A percentile compares a stretch with the other conserved stretches of the same genome.
These are phyloP conservation scores for Cataglyphis cursor DNA, from an alignment of 2,888 invertebrate genomes.

Conservation along the genomic window DNA sequence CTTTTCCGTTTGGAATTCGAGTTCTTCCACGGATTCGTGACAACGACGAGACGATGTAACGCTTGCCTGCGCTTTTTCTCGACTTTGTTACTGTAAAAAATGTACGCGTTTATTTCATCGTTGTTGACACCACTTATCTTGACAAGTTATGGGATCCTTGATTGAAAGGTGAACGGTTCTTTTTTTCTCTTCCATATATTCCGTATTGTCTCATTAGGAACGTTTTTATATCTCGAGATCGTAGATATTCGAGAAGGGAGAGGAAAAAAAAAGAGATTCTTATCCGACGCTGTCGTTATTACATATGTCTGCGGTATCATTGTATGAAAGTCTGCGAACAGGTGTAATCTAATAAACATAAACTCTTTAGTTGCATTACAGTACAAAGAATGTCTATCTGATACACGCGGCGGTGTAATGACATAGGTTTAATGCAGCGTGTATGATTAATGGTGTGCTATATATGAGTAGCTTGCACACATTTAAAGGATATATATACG, in stretches of 20 bases:
- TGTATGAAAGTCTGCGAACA: slow-evolving; percentile 18
- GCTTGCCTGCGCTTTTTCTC: slow-evolving; percentile 21
- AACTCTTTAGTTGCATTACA: slow-evolving; percentile 46
- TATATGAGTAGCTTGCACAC: slow-evolving; percentile 36
- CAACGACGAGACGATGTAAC: slow-evolving; percentile 44
- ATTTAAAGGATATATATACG: slow-evolving; percentile 50
- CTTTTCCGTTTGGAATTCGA: slow-evolving; percentile 67
- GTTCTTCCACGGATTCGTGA: slow-evolving; percentile 58
- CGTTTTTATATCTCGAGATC: slow-evolving; percentile 15
- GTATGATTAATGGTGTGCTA: slow-evolving; percentile 50
- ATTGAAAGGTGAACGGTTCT: slow-evolving; percentile 4
- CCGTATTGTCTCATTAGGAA: background rate
- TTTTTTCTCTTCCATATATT: background rate
- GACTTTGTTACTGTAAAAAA: slow-evolving; percentile 19
- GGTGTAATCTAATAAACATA: slow-evolving; percentile 52
- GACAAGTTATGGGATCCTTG: background rate
- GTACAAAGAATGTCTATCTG: slow-evolving; percentile 51
- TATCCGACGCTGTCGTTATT: slow-evolving; percentile 31
- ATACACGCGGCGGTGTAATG: slow-evolving; percentile 50
- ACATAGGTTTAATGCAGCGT: slow-evolving; percentile 54
- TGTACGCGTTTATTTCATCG: background rate
- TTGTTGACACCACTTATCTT: background rate
- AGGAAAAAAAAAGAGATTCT: background rate
- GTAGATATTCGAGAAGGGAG: background rate
- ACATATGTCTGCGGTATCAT: slow-evolving; percentile 15